Percentiles rank a stretch among this genome's conserved stretches.
These are phyloP conservation scores for Philypnodon macrostomus DNA, from an alignment of 2,797 vertebrate genomes.

Conservation along the genomic window DNA sequence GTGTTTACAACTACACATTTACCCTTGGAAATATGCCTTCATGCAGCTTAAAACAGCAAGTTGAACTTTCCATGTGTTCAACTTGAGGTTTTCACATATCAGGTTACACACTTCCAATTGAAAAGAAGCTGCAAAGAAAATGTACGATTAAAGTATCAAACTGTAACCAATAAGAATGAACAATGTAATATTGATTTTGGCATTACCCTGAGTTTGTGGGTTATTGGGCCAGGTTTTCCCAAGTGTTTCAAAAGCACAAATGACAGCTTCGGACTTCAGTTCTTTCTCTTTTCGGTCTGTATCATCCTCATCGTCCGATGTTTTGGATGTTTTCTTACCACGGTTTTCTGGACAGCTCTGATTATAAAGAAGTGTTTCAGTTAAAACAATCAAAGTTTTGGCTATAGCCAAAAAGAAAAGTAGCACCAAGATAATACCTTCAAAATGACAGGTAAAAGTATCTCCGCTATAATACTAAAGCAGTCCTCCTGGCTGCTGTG, in stretches of 20 bases:
- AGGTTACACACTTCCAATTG: constrained; percentile 86
- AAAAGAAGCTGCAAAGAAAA: constrained; percentile 77
- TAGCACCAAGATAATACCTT: constrained; percentile 76
- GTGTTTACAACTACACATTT: constrained; percentile 32
- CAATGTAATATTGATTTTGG: not conserved
- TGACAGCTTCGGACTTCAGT: constrained; percentile 84
- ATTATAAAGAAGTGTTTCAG: not conserved
- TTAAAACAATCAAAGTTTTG: not conserved
- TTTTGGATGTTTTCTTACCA: constrained; percentile 31
- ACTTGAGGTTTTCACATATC: constrained; percentile 90
- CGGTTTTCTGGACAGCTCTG: constrained; percentile 83
- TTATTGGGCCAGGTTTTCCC: constrained; percentile 92
- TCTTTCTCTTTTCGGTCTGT: constrained; percentile 82
- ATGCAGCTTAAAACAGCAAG: constrained; percentile 90
- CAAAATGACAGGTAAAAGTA: constrained; percentile 90
- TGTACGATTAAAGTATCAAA: not conserved
- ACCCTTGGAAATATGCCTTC: constrained; percentile 93
- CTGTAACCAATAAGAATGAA: not conserved
- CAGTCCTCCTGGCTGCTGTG: constrained; percentile 86
- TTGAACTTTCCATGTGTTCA: constrained; percentile 96
- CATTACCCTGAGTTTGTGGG: constrained; percentile 83
- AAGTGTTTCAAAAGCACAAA: constrained; percentile 90
- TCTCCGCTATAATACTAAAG: constrained; percentile 85
- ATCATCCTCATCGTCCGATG: constrained; percentile 61
- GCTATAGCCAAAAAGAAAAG: not conserved